Evolutionary conservation across 2,113 vertebrate species (phyloP).

Genomic region (Scortum barcoo): DNA sequence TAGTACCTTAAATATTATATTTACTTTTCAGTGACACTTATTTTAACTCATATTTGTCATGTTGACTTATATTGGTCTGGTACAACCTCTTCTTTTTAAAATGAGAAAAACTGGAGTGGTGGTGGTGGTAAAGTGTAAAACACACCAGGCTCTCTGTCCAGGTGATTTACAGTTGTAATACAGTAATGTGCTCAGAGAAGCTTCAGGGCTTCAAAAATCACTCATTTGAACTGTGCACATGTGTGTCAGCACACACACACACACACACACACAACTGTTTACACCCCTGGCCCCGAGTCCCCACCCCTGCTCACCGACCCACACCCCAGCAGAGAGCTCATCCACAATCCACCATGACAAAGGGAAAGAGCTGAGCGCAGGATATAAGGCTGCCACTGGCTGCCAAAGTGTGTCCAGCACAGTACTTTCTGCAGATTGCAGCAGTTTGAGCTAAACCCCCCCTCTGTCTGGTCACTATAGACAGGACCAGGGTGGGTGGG

Average conservation of each 20-base stretch:
- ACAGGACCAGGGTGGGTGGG: slow-evolving; percentile 60
- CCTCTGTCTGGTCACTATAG: slow-evolving; percentile 81
- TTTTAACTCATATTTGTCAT: background rate
- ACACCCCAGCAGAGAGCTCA: slow-evolving; percentile 67
- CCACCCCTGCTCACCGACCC: slow-evolving; percentile 60
- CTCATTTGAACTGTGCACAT: slow-evolving; percentile 3
- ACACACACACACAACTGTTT: slow-evolving; percentile 68
- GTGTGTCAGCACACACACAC: slow-evolving; percentile 36
- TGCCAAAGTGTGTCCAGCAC: slow-evolving; percentile 76
- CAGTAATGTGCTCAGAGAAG: slow-evolving; percentile 19
- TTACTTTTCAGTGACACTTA: background rate
- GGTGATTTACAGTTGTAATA: slow-evolving; percentile 1
- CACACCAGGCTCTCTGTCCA: background rate
- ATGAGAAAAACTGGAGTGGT: background rate
- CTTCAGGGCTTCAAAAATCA: slow-evolving; percentile 20
- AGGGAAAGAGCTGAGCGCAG: slow-evolving; percentile 84
- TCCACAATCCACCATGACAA: slow-evolving; percentile 82
- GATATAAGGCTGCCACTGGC: slow-evolving; percentile 74
- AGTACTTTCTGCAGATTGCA: slow-evolving; percentile 83
- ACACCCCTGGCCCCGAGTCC: slow-evolving; percentile 48
- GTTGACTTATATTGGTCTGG: background rate
- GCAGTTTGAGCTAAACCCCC: slow-evolving; percentile 83
- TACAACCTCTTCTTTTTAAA: background rate
- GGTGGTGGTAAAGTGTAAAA: background rate
- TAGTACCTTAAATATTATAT: background rate